Conservation (phyloP, 2,888 invertebrate species). For the Mesoligia furuncula region DNA sequence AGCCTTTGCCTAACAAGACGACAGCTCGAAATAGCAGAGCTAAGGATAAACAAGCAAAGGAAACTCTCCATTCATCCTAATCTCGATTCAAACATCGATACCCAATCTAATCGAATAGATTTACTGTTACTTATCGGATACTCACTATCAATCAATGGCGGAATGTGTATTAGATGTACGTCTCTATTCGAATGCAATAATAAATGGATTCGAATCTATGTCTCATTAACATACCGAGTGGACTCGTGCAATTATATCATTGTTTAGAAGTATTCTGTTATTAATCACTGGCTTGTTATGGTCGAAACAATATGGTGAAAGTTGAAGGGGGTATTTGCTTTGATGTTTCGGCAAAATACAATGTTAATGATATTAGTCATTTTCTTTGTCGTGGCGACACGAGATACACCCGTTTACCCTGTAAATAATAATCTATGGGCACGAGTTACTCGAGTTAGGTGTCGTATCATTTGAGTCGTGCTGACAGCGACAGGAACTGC, state of each 20-base stretch:
- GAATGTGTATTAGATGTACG: conserved; percentile 78
- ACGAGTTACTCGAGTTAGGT: neutral
- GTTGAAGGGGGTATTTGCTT: conserved; percentile 36
- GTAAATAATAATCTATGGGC: neutral
- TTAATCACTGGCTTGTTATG: conserved; percentile 60
- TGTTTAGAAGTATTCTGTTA: conserved; percentile 55
- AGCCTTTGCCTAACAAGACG: neutral
- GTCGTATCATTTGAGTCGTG: too few species aligned
- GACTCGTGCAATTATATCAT: conserved; percentile 63
- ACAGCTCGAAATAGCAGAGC: neutral
- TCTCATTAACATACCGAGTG: conserved; percentile 82
- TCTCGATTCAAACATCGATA: conserved; percentile 63
- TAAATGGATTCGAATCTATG: conserved; percentile 71
- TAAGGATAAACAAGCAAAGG: conserved; percentile 18
- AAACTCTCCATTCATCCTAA: conserved; percentile 45
- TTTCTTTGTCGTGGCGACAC: neutral
- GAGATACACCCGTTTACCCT: neutral
- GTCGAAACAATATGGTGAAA: conserved; percentile 53
- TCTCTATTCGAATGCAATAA: conserved; percentile 80
- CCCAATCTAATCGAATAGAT: conserved; percentile 65
- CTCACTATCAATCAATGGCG: conserved; percentile 81
- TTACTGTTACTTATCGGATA: conserved; percentile 78
- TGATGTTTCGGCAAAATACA: conserved; percentile 43
- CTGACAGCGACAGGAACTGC: too few species aligned
- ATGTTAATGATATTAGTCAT: neutral